phyloP scores from a whole-genome alignment of 2,888 invertebrate species.

The Pilophorus perplexus region DNA sequence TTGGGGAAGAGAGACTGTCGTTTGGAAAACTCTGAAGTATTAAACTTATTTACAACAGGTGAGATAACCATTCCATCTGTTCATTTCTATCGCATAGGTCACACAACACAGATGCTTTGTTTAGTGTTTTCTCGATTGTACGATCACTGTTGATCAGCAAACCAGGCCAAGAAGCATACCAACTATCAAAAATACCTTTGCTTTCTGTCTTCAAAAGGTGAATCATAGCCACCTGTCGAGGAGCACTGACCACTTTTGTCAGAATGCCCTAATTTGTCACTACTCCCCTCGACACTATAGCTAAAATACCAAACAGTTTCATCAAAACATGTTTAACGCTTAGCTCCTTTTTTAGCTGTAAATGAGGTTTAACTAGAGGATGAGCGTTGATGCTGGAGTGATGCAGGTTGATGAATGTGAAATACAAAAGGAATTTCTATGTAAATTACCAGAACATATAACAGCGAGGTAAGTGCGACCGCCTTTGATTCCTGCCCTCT shows the following conservation, averaged over 20 bases:
- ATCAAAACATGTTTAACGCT: slow-evolving; percentile 20
- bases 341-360: too few relatives aligned
- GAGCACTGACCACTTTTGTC: slow-evolving; percentile 63
- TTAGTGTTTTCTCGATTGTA: slow-evolving; percentile 14
- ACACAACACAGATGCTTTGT: slow-evolving; percentile 39
- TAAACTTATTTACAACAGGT: slow-evolving; percentile 26
- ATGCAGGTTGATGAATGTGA: too few relatives aligned
- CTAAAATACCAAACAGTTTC: slow-evolving; percentile 46
- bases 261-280: slow-evolving; percentile 48
- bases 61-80: slow-evolving; percentile 16
- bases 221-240: slow-evolving; percentile 72
- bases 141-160: slow-evolving; percentile 5
- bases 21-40: not conserved
- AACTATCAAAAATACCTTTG: slow-evolving; percentile 37
- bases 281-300: slow-evolving; percentile 51
- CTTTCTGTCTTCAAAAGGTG: slow-evolving; percentile 62
- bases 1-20: slow-evolving; percentile 6
- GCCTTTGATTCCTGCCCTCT: too few relatives aligned
- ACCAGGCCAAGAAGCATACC: slow-evolving; percentile 41
- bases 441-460: too few relatives aligned
- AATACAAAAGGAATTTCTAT: too few relatives aligned
- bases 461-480: too few relatives aligned
- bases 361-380: too few relatives aligned
- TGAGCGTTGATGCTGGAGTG: too few relatives aligned
- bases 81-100: slow-evolving; percentile 28